Percentiles rank a stretch among this genome's conserved stretches.
These are phyloP conservation scores for Spilarctia lutea DNA, from an alignment of 2,888 invertebrate species.

Conservation along the genomic window DNA sequence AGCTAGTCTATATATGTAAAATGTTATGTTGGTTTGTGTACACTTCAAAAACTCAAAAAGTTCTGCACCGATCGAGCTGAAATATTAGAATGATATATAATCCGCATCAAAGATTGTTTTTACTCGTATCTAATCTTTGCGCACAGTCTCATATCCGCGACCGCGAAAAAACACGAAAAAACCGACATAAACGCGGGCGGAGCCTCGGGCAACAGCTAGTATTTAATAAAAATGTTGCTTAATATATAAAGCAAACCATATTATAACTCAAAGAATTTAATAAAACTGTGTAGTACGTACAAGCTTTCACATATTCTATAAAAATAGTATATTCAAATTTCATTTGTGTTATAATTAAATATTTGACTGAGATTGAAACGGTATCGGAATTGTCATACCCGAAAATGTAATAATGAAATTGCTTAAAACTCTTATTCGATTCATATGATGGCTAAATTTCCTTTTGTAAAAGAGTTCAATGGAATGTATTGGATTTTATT, in stretches of 20 bases:
- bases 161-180: too few relatives aligned
- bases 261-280: neutral
- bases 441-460: slow-evolving; percentile 19
- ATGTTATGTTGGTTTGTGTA: too few relatives aligned
- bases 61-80: too few relatives aligned
- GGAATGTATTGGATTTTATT: neutral
- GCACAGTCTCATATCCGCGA: too few relatives aligned
- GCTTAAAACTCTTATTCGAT: slow-evolving; percentile 12
- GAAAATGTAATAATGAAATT: slow-evolving; percentile 20
- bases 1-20: too few relatives aligned
- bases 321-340: slow-evolving; percentile 17
- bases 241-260: neutral
- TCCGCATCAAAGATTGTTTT: too few relatives aligned
- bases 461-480: neutral
- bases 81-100: too few relatives aligned
- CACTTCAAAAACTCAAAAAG: too few relatives aligned
- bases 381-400: slow-evolving; percentile 14
- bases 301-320: slow-evolving; percentile 17
- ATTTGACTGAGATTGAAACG: slow-evolving; percentile 27
- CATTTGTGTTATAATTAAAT: slow-evolving; percentile 26
- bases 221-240: neutral
- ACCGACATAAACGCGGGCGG: too few relatives aligned
- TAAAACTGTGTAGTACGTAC: neutral
- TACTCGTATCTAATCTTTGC: too few relatives aligned
- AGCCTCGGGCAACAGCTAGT: too few relatives aligned